Evolutionary conservation across 2,113 vertebrate genomes (phyloP).

Genomic region (Phaethon lepturus): DNA sequence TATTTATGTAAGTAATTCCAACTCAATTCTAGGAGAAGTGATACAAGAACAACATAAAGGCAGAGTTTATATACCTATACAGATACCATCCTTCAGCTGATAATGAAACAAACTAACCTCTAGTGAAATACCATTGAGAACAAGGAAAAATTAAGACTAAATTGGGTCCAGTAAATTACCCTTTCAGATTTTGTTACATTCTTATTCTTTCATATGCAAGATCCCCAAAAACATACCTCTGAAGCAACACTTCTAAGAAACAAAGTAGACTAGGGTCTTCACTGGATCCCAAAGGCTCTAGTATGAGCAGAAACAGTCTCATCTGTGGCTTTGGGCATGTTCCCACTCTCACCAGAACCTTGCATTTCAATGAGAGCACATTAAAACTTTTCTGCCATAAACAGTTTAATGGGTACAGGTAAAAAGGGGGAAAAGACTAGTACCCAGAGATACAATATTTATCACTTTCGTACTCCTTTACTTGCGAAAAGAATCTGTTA

Average conservation of each 20-base stretch:
- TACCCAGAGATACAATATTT: not conserved
- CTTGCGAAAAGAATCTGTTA: not conserved
- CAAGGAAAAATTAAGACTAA: not conserved
- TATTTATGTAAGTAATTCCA: not conserved
- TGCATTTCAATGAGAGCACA: not conserved
- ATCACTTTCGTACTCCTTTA: not conserved
- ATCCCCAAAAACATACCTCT: not conserved
- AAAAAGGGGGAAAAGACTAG: not conserved
- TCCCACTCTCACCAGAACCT: not conserved
- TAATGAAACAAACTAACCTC: not conserved
- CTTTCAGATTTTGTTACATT: not conserved
- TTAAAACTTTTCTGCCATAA: not conserved
- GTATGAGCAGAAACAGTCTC: not conserved
- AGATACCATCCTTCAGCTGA: not conserved
- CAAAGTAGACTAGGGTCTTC: not conserved
- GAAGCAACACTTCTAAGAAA: not conserved
- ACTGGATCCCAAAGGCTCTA: not conserved
- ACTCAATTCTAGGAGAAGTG: not conserved
- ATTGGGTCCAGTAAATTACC: not conserved
- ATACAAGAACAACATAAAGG: not conserved
- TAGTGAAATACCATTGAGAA: not conserved
- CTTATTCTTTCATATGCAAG: not conserved
- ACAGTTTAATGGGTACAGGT: not conserved
- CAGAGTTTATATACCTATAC: not conserved
- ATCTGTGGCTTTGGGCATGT: not conserved